phyloP scores from a whole-genome alignment of 2,797 vertebrate genomes.

The Cirrhinus mrigala region DNA sequence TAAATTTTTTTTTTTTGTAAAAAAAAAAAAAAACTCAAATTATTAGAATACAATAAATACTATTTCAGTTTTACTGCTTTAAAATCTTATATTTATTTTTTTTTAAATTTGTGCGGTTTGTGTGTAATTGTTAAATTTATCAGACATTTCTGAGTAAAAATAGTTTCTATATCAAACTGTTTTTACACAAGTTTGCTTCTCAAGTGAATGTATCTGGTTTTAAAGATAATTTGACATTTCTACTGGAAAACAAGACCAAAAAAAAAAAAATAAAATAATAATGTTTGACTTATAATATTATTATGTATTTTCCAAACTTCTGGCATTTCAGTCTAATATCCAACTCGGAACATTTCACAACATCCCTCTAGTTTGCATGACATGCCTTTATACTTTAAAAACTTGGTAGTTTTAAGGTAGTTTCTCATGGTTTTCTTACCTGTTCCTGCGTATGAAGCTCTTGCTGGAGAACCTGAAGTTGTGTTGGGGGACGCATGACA shows the following conservation, averaged over 20 bases:
- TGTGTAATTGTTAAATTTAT: neutral
- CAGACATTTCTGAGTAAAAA: neutral
- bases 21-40: neutral
- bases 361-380: neutral
- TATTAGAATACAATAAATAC: neutral
- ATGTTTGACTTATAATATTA: neutral
- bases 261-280: neutral
- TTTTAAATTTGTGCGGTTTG: neutral
- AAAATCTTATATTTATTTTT: neutral
- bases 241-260: neutral
- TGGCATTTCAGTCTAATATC: neutral
- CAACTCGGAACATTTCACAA: neutral
- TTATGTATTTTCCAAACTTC: neutral
- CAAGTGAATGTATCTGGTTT: neutral
- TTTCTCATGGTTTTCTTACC: constrained; percentile 68
- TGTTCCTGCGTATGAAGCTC: constrained; percentile 84
- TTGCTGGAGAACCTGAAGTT: constrained; percentile 84
- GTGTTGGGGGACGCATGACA: constrained; percentile 85
- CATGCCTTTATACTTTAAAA: neutral
- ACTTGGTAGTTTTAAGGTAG: neutral
- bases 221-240: neutral
- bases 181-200: neutral
- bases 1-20: neutral
- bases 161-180: neutral
- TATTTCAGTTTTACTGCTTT: neutral